Evolutionary conservation across 2,797 vertebrate genomes (phyloP), one percentile per base, ranked within the genome.

Genomic region (Caiman crocodilus): DNA sequence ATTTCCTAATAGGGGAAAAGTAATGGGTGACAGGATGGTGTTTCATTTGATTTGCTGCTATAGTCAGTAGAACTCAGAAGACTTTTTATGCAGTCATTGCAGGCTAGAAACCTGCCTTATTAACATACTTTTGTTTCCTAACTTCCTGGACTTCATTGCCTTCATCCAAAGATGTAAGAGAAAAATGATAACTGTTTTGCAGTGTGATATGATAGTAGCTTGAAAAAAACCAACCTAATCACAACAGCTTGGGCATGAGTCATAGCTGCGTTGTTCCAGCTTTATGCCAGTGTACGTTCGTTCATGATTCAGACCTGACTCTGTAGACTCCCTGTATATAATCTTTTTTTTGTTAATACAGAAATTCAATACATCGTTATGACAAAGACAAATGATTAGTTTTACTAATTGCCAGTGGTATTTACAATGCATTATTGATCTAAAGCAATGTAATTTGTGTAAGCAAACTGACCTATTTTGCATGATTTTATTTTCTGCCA

Each of bases 371-470:
- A 18, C 35, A 90, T 57, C 82, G 13, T 75, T 88, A 60, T 79
- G 75, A 94, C 82, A 85, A 89, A 84, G 69, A 80, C 26, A 79
- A 88, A 93, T 64, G 79, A 7, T 18, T 32, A 35, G 7, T 30
- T 80, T 6, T 32, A 35, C 23, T 90, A 63, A 65, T 59, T 67
- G 80, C 64, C 58, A 67, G 58, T 56, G 92, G 1, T 21, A 16
- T 32, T 71, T 90, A 60, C 1, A 1, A 12, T 64, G 9, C 4
- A 15, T 2, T 90, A 61, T 80, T 92, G 83, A 90, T 94, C 69
- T 84, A 25, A 92, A 94, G 25, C 14, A 85, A 87, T 93, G 12
- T 64, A 84, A 84, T 91, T 79, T 82, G 55, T 78, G 56, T 56
- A 4, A 13, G 42, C 17, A 65, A 83, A 78, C 11, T 82, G 35